Conservation (phyloP, 2,797 vertebrate genomes). For the Sciurus vulgaris region DNA sequence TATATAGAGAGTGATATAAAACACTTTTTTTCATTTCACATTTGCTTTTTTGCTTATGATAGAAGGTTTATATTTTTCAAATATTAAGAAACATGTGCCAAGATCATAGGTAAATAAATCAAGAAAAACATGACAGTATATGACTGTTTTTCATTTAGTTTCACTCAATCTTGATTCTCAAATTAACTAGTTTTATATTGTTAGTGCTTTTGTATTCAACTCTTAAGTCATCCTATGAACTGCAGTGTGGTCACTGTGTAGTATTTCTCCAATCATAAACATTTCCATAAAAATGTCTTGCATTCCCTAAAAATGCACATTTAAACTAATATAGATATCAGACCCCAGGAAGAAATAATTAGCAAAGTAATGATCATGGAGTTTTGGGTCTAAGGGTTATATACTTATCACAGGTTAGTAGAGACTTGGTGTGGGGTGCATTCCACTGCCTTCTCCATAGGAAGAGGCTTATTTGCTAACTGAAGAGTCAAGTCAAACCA, state of each 20-base stretch:
- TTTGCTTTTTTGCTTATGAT: slow-evolving; percentile 64
- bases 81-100: slow-evolving; percentile 73
- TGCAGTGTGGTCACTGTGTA: not conserved
- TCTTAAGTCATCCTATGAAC: not conserved
- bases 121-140: slow-evolving; percentile 10
- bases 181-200: slow-evolving; percentile 66
- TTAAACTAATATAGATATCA: not conserved
- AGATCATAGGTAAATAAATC: slow-evolving; percentile 61
- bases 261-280: slow-evolving; percentile 14
- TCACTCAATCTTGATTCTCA: not conserved
- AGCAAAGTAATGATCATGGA: not conserved
- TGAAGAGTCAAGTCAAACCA: slow-evolving; percentile 18
- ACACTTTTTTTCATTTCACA: slow-evolving; percentile 57
- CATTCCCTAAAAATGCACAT: not conserved
- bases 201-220: slow-evolving; percentile 67
- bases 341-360: not conserved
- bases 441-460: not conserved
- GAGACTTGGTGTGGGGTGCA: not conserved
- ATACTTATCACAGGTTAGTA: not conserved
- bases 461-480: not conserved
- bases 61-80: slow-evolving; percentile 61
- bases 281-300: slow-evolving; percentile 2
- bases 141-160: slow-evolving; percentile 64
- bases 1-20: slow-evolving; percentile 62
- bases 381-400: not conserved